phyloP scores from a whole-genome alignment of 1,140 invertebrate species.

The Leptoteleia sp. region DNA sequence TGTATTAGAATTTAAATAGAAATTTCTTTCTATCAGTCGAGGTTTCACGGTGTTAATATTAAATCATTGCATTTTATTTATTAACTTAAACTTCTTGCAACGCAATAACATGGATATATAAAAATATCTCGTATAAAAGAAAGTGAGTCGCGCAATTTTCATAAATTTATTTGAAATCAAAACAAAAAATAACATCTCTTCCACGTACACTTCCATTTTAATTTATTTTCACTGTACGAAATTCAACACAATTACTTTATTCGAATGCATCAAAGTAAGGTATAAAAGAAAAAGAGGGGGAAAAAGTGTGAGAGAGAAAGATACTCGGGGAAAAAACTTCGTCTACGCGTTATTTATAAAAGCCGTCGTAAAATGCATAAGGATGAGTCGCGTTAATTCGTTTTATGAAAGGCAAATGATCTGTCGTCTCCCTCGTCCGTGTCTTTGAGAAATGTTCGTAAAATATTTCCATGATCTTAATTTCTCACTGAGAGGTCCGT shows the following conservation, averaged over 20 bases:
- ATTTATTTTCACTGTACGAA: not conserved
- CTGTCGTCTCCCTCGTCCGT: not conserved
- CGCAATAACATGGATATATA: too few species aligned
- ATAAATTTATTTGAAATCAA: too few species aligned
- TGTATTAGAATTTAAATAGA: too few species aligned
- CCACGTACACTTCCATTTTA: too few species aligned
- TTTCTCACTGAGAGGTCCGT: slow-evolving; percentile 13
- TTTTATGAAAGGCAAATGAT: slow-evolving; percentile 49
- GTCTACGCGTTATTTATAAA: slow-evolving; percentile 18
- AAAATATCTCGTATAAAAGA: too few species aligned
- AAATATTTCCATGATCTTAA: slow-evolving; percentile 21
- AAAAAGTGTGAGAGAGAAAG: too few species aligned
- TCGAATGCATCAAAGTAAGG: not conserved
- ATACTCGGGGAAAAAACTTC: not conserved
- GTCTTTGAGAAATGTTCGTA: slow-evolving; percentile 31
- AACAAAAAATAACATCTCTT: too few species aligned
- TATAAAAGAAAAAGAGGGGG: not conserved
- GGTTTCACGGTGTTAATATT: too few species aligned
- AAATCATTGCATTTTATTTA: too few species aligned
- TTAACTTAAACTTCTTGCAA: too few species aligned
- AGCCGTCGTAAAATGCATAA: slow-evolving; percentile 8
- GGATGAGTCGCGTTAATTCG: slow-evolving; percentile 27
- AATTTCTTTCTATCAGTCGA: too few species aligned
- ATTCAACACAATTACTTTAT: not conserved
- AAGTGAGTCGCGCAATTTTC: too few species aligned